Conservation (phyloP, 2,113 vertebrate species). For the Cryptotis parvus region DNA sequence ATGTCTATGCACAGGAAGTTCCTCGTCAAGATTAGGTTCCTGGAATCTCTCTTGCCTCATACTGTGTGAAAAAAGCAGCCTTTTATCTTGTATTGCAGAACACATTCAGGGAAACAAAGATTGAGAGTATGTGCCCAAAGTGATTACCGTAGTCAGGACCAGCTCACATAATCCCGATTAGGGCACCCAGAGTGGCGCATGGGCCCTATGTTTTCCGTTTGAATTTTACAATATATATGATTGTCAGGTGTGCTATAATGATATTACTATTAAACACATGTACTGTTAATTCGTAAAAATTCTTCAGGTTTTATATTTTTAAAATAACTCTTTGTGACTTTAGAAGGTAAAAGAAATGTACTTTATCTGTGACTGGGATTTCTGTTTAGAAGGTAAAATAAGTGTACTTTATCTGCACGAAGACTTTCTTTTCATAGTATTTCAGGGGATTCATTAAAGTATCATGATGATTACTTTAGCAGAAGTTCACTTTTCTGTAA, state of each 20-base stretch:
- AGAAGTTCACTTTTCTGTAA: neutral
- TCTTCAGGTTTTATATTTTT: constrained; percentile 29
- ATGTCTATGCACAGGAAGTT: neutral
- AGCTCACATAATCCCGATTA: neutral
- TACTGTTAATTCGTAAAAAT: constrained; percentile 19
- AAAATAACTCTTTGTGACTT: neutral
- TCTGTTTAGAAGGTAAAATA: neutral
- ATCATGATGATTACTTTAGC: neutral
- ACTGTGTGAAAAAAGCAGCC: neutral
- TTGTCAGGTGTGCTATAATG: neutral
- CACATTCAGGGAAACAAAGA: neutral
- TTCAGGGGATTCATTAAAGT: neutral
- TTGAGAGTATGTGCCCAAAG: neutral
- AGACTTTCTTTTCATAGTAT: neutral
- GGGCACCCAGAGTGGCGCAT: neutral
- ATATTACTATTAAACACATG: neutral
- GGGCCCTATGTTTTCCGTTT: neutral
- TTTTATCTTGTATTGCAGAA: neutral
- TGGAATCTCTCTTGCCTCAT: too few relatives aligned
- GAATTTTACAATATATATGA: neutral
- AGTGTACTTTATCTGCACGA: neutral
- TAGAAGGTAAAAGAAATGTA: neutral
- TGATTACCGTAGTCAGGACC: neutral
- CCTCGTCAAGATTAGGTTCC: neutral
- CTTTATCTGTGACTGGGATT: neutral